These are phyloP conservation scores for Sebastes hubbsi DNA, from an alignment of 2,797 vertebrate genomes.

Conservation along the genomic window DNA sequence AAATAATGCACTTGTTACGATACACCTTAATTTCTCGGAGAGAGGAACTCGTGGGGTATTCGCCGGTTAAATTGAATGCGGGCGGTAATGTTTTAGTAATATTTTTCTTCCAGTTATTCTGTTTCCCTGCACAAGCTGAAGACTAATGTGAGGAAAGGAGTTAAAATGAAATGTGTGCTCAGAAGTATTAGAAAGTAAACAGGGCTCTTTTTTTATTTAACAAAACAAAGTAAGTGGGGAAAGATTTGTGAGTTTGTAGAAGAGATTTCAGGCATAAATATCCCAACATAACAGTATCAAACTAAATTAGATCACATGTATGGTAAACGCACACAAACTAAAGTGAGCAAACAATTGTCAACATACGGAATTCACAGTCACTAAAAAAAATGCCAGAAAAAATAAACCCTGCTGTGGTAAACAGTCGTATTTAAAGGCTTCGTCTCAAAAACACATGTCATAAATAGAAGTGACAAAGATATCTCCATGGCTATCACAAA, in stretches of 20 bases:
- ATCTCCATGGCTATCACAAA: slow-evolving; percentile 65
- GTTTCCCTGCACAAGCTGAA: not conserved
- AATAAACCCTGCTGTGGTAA: slow-evolving; percentile 44
- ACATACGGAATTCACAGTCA: slow-evolving; percentile 23
- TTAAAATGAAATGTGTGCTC: not conserved
- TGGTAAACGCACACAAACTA: not conserved
- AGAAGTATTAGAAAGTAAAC: not conserved
- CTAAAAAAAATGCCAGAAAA: slow-evolving; percentile 43
- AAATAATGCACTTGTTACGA: slow-evolving; percentile 83
- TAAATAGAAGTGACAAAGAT: slow-evolving; percentile 73
- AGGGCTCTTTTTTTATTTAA: not conserved
- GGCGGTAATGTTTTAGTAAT: slow-evolving; percentile 37
- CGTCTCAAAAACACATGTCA: slow-evolving; percentile 51
- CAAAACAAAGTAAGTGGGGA: not conserved
- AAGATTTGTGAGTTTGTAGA: not conserved
- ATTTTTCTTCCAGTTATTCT: slow-evolving; percentile 30
- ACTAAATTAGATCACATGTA: slow-evolving; percentile 1
- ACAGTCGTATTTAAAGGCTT: slow-evolving; percentile 54
- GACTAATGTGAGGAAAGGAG: not conserved
- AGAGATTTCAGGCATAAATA: not conserved
- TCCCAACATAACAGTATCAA: not conserved
- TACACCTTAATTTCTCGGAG: slow-evolving; percentile 72
- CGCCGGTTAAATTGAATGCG: slow-evolving; percentile 36
- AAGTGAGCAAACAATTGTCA: slow-evolving; percentile 36
- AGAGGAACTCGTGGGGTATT: slow-evolving; percentile 49